Conservation (phyloP, 2,888 invertebrate genomes). For the Allacma fusca region DNA sequence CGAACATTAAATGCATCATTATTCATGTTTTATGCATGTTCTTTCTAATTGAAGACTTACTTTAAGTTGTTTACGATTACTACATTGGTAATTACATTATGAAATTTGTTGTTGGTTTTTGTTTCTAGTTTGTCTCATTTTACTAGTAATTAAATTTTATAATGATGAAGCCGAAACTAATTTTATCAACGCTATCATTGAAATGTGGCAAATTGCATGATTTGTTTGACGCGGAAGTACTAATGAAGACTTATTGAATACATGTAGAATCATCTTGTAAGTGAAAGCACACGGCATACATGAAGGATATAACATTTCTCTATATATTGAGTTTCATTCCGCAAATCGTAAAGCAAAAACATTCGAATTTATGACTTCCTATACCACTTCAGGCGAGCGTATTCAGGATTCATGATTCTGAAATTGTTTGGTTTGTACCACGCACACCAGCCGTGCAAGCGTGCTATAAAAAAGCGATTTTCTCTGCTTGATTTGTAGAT, state of each 20-base stretch:
- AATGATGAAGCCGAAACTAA: slow-evolving; percentile 26
- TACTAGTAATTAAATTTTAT: slow-evolving; percentile 33
- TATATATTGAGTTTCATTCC: too few species aligned
- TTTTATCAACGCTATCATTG: not conserved
- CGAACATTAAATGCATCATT: slow-evolving; percentile 26
- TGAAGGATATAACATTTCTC: too few species aligned
- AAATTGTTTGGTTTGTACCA: too few species aligned
- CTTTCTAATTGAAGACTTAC: slow-evolving; percentile 33
- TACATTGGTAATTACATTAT: slow-evolving; percentile 29
- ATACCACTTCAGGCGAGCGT: too few species aligned
- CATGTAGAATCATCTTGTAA: not conserved
- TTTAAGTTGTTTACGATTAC: slow-evolving; percentile 18
- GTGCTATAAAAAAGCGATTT: too few species aligned
- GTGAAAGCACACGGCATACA: too few species aligned
- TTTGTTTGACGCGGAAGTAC: slow-evolving; percentile 32
- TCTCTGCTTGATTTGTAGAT: too few species aligned
- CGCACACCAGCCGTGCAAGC: too few species aligned
- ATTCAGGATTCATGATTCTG: too few species aligned
- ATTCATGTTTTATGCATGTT: slow-evolving; percentile 31
- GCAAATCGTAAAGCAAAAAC: too few species aligned
- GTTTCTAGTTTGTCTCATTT: slow-evolving; percentile 31
- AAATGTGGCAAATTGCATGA: not conserved
- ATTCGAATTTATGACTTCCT: too few species aligned
- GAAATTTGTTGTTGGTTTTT: slow-evolving; percentile 25
- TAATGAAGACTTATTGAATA: slow-evolving; percentile 27